Conservation (phyloP, 2,113 vertebrate species). For the Ophiodon elongatus region DNA sequence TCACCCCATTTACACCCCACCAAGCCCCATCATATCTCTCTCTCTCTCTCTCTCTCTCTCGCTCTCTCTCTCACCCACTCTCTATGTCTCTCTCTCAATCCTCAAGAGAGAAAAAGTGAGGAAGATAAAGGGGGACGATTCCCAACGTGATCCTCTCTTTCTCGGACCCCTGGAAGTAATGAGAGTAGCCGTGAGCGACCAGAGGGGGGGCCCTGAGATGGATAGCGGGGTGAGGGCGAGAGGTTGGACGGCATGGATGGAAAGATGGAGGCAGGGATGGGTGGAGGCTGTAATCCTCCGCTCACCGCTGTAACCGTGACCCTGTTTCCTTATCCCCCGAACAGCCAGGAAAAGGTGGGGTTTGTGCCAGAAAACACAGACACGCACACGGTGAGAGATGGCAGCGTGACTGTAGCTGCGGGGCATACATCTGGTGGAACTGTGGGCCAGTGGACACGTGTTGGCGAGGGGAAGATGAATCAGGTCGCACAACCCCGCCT, state of each 20-base stretch:
- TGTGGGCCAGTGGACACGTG: conserved; percentile 64
- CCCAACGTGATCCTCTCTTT: conserved; percentile 53
- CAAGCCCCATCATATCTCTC: conserved; percentile 64
- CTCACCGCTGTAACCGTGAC: conserved; percentile 57
- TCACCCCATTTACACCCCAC: conserved; percentile 78
- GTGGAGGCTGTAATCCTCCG: conserved; percentile 60
- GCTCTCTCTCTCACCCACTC: too few relatives aligned
- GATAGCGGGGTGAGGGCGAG: conserved; percentile 28
- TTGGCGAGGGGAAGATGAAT: conserved; percentile 75
- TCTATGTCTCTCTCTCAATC: conserved; percentile 42
- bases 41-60: neutral
- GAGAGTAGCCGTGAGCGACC: conserved; percentile 47
- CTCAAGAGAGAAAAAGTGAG: conserved; percentile 43
- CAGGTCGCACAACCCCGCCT: conserved; percentile 69
- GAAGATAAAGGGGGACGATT: conserved; percentile 52
- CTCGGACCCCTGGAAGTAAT: conserved; percentile 59
- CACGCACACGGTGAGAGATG: conserved; percentile 62
- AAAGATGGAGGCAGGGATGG: conserved; percentile 41
- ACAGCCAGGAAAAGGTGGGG: conserved; percentile 57
- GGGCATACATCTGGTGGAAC: conserved; percentile 81
- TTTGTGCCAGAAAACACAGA: conserved; percentile 64
- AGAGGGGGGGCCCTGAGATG: conserved; percentile 30
- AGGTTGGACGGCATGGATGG: conserved; percentile 37
- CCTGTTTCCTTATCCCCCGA: conserved; percentile 62
- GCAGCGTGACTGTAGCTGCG: conserved; percentile 61